Evolutionary conservation across 2,113 vertebrate genomes (phyloP).

Genomic region (Mixornis gularis): DNA sequence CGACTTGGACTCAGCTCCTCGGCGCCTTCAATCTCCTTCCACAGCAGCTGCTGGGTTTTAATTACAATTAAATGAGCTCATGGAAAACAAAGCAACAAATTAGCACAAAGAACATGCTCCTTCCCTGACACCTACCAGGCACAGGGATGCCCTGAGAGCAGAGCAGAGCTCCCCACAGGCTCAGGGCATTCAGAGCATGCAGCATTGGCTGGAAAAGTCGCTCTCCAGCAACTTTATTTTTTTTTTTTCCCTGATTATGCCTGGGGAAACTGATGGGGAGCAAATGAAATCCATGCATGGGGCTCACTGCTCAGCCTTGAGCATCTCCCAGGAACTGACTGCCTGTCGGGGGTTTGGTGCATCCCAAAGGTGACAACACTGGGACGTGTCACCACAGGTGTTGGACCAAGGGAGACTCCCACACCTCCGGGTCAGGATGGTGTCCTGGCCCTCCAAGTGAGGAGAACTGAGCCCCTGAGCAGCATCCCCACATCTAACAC

Average conservation of each 20-base stretch:
- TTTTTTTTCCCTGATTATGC: neutral
- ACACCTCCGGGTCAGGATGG: neutral
- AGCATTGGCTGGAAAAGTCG: neutral
- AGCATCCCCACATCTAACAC: neutral
- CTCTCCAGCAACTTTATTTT: neutral
- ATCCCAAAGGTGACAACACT: fast-evolving
- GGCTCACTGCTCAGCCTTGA: neutral
- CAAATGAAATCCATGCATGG: neutral
- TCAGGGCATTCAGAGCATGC: fast-evolving
- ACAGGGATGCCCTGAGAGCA: fast-evolving
- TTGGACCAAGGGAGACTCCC: neutral
- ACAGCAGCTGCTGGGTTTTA: constrained; percentile 74
- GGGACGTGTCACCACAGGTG: fast-evolving
- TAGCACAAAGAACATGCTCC: neutral
- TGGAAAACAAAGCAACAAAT: constrained; percentile 70
- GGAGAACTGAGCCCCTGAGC: neutral
- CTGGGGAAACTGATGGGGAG: neutral
- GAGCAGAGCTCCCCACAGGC: neutral
- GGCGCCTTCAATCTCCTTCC: neutral
- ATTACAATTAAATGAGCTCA: constrained; percentile 83
- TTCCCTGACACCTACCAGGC: neutral
- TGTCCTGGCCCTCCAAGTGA: neutral
- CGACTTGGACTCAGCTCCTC: neutral
- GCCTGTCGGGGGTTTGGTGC: neutral
- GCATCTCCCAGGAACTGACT: neutral